Evolutionary conservation across 1,140 invertebrate species (phyloP), one percentile per base, ranked within the genome.

Genomic region (Hyphantria cunea): DNA sequence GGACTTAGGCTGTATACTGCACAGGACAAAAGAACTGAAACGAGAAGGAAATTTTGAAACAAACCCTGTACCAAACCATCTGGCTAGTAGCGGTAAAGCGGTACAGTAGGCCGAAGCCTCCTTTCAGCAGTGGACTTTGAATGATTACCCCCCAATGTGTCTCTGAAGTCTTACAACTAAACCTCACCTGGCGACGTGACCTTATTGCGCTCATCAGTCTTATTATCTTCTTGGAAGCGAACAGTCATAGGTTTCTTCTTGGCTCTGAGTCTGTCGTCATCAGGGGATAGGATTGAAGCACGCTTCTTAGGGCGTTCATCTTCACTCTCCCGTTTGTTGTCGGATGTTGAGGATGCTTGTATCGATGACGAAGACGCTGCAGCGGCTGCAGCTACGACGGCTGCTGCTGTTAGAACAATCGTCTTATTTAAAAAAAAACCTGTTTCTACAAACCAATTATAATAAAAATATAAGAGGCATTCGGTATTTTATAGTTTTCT

Each of bases 261-360:
- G 17, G 67, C 76, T 13, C 84, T 65, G 17, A 88, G 65, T 55
- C 82, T 82, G 25, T 90, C 86, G 41, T 90, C 87, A 6, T 90
- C 87, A 0, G 84, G 87, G 0, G 87, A 84, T 64, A 90, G 80
- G 45, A 90, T 92, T 4, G 92, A 91, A 0, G 92, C 86, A 31
- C 93, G 84, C 66, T 93, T 93, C 70, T 93, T 93, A 0, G 85
- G 86, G 41, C 80, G 77, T 7, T 90, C 87, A 4, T 90, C 85
- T 9, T 90, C 85, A 0, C 69, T 47, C 12, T 84, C 80, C n/a
- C 76, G 74, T 55, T 90, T 88, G 6, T 74, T 45, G 11, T 84
- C 85, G 5, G 70, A 48, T 3, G 68, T 68, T 11, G 76, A 62
- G 48, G 78, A 55, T 7, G 71, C 69, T 15, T 74, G 25, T 15